Evolutionary conservation across 1,140 invertebrate genomes (phyloP).

Genomic region (Bombus confusus): DNA sequence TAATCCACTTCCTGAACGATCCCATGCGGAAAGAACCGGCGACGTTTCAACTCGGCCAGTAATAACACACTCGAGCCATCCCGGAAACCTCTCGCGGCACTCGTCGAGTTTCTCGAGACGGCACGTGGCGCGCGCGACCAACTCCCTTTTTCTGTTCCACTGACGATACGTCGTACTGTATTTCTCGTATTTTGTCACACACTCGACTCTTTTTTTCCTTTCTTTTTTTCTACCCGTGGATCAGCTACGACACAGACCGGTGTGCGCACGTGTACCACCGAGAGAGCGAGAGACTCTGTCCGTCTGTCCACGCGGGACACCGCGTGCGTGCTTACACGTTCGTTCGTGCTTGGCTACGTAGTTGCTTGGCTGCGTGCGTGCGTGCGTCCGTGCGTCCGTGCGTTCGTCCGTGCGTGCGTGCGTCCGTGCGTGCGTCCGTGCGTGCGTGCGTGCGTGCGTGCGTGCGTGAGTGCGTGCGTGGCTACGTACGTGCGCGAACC

Average conservation of each 20-base stretch:
- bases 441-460: not conserved
- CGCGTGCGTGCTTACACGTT: constrained; percentile 17
- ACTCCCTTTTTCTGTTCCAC: not conserved
- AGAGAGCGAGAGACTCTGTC: constrained; percentile 31
- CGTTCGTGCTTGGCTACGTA: not conserved
- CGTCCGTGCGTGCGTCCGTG: not conserved
- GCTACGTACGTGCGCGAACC: constrained; percentile 9
- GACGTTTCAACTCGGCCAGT: constrained; percentile 57
- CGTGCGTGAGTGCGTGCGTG: not conserved
- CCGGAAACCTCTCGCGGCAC: not conserved
- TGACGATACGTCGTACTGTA: not conserved
- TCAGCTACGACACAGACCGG: not conserved
- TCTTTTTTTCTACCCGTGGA: not conserved
- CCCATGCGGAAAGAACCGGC: constrained; percentile 60
- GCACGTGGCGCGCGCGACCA: constrained; percentile 30
- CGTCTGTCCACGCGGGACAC: constrained; percentile 42
- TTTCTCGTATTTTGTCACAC: constrained; percentile 25
- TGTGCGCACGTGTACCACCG: constrained; percentile 23
- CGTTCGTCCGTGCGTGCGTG: not conserved
- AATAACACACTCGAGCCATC: constrained; percentile 61
- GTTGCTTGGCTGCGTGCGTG: not conserved
- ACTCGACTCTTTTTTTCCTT: constrained; percentile 31
- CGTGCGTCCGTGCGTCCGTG: not conserved
- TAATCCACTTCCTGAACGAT: constrained; percentile 68
- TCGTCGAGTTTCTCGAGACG: constrained; percentile 27